These are phyloP conservation scores for Rhynchopsitta pachyrhyncha DNA, from an alignment of 2,113 vertebrate species.

Conservation along the genomic window DNA sequence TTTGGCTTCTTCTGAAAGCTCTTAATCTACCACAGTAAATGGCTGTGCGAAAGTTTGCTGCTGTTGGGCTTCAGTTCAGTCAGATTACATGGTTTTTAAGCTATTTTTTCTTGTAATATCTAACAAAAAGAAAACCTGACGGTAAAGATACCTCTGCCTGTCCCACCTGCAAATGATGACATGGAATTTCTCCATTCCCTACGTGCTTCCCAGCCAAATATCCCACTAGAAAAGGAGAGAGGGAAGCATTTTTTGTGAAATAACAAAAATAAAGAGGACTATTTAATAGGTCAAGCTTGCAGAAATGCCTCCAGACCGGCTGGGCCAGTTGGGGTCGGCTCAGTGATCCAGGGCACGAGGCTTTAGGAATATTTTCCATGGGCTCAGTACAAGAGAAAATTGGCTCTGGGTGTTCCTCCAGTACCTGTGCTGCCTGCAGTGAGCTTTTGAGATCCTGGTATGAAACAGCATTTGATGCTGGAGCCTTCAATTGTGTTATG, in stretches of 20 bases:
- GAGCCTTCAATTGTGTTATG: not conserved
- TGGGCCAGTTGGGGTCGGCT: conserved; percentile 67
- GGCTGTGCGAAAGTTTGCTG: not conserved
- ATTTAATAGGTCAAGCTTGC: conserved; percentile 71
- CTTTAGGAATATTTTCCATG: conserved; percentile 76
- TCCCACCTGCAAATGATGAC: conserved; percentile 74
- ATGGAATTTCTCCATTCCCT: conserved; percentile 72
- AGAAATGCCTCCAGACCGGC: conserved; percentile 69
- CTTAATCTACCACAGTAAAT: not conserved
- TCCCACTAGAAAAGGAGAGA: conserved; percentile 38
- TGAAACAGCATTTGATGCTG: conserved; percentile 50
- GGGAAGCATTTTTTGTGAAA: conserved; percentile 69
- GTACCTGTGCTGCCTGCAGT: conserved; percentile 67
- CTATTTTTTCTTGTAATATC: not conserved
- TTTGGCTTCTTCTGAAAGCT: not conserved
- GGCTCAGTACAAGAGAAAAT: conserved; percentile 63
- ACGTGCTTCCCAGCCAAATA: conserved; percentile 55
- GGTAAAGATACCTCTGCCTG: conserved; percentile 15
- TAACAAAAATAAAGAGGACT: conserved; percentile 35
- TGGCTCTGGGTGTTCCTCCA: conserved; percentile 61
- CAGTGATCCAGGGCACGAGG: conserved; percentile 54
- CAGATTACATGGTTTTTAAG: not conserved
- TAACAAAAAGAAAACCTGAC: not conserved
- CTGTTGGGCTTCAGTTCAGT: not conserved
- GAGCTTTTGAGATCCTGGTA: conserved; percentile 64